Conservation (phyloP, 2,888 invertebrate species). For the Pristionchus fissidentatus region DNA sequence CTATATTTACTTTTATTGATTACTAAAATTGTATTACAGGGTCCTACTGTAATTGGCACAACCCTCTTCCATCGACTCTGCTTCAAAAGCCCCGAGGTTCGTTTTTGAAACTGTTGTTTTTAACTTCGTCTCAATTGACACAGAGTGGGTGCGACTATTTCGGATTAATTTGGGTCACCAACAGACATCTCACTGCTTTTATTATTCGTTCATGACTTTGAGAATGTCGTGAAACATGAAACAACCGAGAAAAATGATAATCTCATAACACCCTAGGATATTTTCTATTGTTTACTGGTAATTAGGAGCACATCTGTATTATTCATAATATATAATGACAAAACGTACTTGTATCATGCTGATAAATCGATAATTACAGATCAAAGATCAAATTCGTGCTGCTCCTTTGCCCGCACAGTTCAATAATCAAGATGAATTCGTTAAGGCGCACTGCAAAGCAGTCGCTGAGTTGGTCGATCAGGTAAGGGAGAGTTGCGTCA, state of each 20-base stretch:
- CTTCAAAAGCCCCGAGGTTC: constrained; percentile 70
- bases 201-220: neutral
- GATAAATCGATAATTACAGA: constrained; percentile 53
- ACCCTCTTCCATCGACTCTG: constrained; percentile 73
- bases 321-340: neutral
- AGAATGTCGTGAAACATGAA: neutral
- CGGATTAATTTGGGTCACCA: no score
- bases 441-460: constrained; percentile 72
- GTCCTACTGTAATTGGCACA: constrained; percentile 74
- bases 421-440: constrained; percentile 71
- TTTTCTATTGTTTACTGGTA: no score
- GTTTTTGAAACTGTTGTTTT: neutral
- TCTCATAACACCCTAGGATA: no score
- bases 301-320: no score
- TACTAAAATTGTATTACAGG: constrained; percentile 53
- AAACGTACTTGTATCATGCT: neutral
- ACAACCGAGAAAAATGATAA: neutral
- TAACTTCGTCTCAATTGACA: no score
- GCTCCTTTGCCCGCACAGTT: constrained; percentile 68
- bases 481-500: constrained; percentile 47
- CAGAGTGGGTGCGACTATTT: no score
- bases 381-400: constrained; percentile 71
- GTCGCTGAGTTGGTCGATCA: constrained; percentile 72
- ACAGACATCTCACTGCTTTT: neutral
- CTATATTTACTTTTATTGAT: neutral